Percentiles rank a stretch among this genome's conserved stretches.
Conservation (phyloP, 2,797 vertebrate genomes). For the Arctocebus calabarensis region DNA sequence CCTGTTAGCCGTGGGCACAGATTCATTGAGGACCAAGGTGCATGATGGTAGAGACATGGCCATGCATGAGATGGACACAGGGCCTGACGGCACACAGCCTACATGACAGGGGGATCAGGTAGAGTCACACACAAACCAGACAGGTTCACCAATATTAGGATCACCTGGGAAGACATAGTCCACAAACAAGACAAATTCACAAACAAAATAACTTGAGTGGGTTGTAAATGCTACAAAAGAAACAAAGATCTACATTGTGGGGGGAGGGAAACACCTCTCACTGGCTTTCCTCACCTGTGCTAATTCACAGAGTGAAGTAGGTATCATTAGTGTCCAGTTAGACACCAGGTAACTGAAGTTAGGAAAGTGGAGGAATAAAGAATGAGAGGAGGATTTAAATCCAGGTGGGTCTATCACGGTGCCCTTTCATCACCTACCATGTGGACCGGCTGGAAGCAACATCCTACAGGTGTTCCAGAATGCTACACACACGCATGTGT, state of each 20-base stretch:
- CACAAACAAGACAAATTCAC: neutral
- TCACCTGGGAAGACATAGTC: fast-evolving
- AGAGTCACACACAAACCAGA: neutral
- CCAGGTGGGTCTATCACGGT: neutral
- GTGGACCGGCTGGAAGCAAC: neutral
- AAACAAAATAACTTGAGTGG: neutral
- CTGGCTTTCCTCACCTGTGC: neutral
- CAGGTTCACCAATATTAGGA: neutral
- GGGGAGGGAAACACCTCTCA: neutral
- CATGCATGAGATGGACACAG: neutral
- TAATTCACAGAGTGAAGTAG: neutral
- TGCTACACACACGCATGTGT: no score
- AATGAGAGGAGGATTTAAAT: neutral
- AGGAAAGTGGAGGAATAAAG: neutral
- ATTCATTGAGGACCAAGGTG: neutral
- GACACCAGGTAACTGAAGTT: neutral
- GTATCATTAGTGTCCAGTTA: neutral
- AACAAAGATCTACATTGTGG: neutral
- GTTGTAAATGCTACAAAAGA: neutral
- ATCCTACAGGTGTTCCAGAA: neutral
- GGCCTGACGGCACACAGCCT: neutral
- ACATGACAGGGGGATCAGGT: neutral
- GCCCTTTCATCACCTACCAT: neutral
- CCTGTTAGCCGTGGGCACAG: neutral
- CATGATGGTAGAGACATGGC: neutral